Conservation (phyloP, 2,113 vertebrate species). For the Holacanthus passer region DNA sequence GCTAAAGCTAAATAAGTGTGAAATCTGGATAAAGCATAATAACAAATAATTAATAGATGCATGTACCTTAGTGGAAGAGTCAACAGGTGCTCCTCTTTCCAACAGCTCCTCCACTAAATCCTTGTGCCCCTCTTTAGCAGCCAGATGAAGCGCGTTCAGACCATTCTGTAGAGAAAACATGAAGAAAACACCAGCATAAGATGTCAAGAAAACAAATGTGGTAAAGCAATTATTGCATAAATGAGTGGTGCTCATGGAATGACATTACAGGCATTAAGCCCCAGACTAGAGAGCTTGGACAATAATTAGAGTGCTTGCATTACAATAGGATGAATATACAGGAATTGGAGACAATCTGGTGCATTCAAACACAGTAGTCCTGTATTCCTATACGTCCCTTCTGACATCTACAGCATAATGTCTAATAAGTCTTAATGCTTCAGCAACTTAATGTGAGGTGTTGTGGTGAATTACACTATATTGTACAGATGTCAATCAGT, state of each 20-base stretch:
- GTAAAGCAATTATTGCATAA: neutral
- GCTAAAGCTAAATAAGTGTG: slow-evolving; percentile 1
- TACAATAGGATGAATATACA: neutral
- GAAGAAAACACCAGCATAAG: slow-evolving; percentile 10
- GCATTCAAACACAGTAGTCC: neutral
- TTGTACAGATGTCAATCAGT: neutral
- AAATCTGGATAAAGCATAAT: neutral
- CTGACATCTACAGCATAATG: neutral
- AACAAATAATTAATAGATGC: neutral
- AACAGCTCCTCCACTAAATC: slow-evolving; percentile 95
- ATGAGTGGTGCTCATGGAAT: neutral
- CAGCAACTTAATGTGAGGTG: neutral
- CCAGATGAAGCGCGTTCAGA: slow-evolving; percentile 96
- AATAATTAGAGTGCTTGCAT: neutral
- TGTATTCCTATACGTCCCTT: neutral
- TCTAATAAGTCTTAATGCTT: neutral
- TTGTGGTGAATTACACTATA: neutral
- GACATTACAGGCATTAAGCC: neutral
- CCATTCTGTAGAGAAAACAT: slow-evolving; percentile 89
- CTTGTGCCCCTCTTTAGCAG: slow-evolving; percentile 96
- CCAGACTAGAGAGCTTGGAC: neutral
- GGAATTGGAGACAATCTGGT: neutral
- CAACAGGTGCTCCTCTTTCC: slow-evolving; percentile 93
- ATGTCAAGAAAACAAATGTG: neutral
- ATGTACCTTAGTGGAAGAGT: slow-evolving; percentile 95